phyloP scores from a whole-genome alignment of 2,797 vertebrate genomes.

The Hydrolagus colliei region DNA sequence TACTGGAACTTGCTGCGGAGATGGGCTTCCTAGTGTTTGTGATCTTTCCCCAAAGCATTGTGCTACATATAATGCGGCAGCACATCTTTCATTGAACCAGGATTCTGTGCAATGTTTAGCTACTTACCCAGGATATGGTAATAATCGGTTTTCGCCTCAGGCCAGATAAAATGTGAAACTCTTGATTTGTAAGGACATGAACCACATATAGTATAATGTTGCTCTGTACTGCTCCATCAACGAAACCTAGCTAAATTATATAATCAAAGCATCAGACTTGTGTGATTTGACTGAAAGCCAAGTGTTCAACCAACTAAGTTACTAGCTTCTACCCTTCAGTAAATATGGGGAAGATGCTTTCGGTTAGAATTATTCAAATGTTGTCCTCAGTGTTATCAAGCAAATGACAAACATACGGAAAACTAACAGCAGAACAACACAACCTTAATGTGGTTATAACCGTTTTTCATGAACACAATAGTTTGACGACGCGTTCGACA shows the following conservation, averaged over 20 bases:
- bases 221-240: neutral
- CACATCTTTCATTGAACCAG: neutral
- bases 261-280: too few species aligned
- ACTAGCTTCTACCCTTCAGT: neutral
- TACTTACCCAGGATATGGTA: neutral
- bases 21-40: too few species aligned
- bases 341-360: neutral
- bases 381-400: constrained; percentile 8
- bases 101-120: neutral
- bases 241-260: neutral
- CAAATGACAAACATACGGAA: constrained; percentile 19
- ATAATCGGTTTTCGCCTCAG: neutral
- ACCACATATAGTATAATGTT: neutral
- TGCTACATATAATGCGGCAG: neutral
- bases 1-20: too few species aligned
- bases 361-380: neutral
- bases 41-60: too few species aligned
- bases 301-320: neutral
- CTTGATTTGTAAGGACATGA: too few species aligned
- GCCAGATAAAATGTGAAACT: too few species aligned
- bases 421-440: neutral
- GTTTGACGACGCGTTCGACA: neutral
- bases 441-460: neutral
- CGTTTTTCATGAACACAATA: neutral
- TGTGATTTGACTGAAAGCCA: too few species aligned